A percentile compares a stretch with the other conserved stretches of the same genome.
phyloP scores from a whole-genome alignment of 2,888 invertebrate genomes.

The Blomia tropicalis region DNA sequence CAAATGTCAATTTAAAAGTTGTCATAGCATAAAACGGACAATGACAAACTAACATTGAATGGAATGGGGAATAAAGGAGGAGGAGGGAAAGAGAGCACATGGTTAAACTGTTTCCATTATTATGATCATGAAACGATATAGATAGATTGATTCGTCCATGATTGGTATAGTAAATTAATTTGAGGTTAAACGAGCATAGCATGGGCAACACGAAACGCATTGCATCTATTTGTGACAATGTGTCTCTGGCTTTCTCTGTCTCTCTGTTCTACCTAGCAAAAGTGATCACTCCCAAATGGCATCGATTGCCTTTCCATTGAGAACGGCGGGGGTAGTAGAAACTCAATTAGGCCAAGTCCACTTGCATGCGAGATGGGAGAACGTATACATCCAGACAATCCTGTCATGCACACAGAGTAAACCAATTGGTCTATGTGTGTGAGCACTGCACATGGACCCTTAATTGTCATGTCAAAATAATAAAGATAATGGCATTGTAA shows the following conservation, averaged over 20 bases:
- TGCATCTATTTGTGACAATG: background rate
- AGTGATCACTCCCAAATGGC: background rate
- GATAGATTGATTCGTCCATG: background rate
- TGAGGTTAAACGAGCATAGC: background rate
- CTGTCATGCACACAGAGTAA: no score
- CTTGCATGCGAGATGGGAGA: background rate
- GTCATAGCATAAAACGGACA: conserved; percentile 15
- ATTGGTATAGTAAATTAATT: conserved; percentile 7
- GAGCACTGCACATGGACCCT: conserved; percentile 1
- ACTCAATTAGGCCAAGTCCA: conserved; percentile 14
- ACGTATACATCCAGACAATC: no score
- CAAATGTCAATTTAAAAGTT: conserved; percentile 13
- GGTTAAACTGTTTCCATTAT: conserved; percentile 6
- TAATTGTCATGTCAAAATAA: conserved; percentile 15
- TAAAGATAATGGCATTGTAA: conserved; percentile 11
- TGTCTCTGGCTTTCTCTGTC: background rate
- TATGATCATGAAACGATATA: background rate
- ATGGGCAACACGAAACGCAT: background rate
- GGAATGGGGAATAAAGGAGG: no score
- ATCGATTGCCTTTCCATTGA: background rate
- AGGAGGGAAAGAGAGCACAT: no score
- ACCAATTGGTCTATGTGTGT: no score
- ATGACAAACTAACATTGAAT: conserved; percentile 3
- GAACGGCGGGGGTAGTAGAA: no score
- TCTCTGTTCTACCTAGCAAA: background rate